Percentiles rank a stretch among this genome's conserved stretches.
These are phyloP conservation scores for Heliothis subflexa DNA, from an alignment of 1,140 invertebrate genomes.

Conservation along the genomic window DNA sequence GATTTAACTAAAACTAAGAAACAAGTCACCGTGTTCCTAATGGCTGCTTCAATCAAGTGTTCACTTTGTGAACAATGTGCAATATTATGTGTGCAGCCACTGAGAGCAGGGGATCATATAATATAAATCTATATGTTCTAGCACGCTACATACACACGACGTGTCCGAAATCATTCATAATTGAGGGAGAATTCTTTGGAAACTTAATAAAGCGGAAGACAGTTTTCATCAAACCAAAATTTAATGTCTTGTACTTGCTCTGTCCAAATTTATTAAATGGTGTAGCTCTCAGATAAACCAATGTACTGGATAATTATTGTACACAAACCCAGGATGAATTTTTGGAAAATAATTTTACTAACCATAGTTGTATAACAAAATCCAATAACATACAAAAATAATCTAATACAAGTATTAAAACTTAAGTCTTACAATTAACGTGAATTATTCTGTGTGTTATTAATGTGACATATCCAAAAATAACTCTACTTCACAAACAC, in stretches of 20 bases:
- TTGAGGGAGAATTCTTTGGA: slow-evolving; percentile 41
- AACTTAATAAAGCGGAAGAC: slow-evolving; percentile 52
- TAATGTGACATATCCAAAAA: slow-evolving; percentile 27
- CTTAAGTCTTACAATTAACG: slow-evolving; percentile 48
- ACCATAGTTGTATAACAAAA: slow-evolving; percentile 48
- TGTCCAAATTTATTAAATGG: slow-evolving; percentile 36
- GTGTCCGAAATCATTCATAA: slow-evolving; percentile 28
- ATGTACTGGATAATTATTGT: slow-evolving; percentile 26
- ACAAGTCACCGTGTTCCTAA: slow-evolving; percentile 55
- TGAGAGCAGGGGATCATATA: slow-evolving; percentile 44
- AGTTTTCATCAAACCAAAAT: slow-evolving; percentile 38
- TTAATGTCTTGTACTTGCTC: slow-evolving; percentile 41
- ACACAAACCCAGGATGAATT: slow-evolving; percentile 29
- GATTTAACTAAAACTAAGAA: slow-evolving; percentile 73
- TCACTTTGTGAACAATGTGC: slow-evolving; percentile 66
- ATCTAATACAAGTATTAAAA: slow-evolving; percentile 48
- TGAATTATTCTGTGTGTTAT: slow-evolving; percentile 39
- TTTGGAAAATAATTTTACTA: slow-evolving; percentile 40
- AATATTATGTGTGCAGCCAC: slow-evolving; percentile 49
- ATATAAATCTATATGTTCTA: slow-evolving; percentile 44
- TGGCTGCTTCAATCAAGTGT: slow-evolving; percentile 55
- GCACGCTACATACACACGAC: slow-evolving; percentile 44
- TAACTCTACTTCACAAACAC: slow-evolving; percentile 36
- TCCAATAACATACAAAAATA: slow-evolving; percentile 50
- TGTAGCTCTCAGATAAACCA: slow-evolving; percentile 21